phyloP scores from a whole-genome alignment of 2,797 vertebrate genomes.

The Lepus townsendii region DNA sequence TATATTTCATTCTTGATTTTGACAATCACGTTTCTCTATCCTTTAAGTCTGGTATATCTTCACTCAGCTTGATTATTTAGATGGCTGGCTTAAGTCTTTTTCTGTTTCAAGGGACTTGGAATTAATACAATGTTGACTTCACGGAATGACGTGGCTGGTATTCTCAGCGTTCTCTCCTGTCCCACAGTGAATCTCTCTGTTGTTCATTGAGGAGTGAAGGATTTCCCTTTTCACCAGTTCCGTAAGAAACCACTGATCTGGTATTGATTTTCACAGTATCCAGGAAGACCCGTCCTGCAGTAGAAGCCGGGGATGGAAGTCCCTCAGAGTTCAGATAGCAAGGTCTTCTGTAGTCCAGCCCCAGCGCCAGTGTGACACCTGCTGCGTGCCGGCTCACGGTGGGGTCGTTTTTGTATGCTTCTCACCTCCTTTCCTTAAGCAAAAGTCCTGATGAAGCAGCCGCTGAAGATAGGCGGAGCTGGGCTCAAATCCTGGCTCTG shows the following conservation, averaged over 20 bases:
- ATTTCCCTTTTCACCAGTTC: not conserved
- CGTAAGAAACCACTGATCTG: not conserved
- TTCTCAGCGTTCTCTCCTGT: not conserved
- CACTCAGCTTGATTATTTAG: not conserved
- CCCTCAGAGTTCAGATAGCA: not conserved
- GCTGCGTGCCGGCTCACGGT: too few species aligned
- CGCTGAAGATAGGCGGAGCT: not conserved
- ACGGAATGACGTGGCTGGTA: not conserved
- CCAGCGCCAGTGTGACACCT: too few species aligned
- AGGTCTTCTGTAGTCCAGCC: not conserved
- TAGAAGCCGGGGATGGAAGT: not conserved
- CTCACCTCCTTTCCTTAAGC: not conserved
- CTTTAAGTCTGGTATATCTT: slow-evolving; percentile 20
- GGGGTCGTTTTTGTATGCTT: not conserved
- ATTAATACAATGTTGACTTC: not conserved
- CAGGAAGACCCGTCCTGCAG: not conserved
- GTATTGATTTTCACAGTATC: not conserved
- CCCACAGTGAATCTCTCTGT: not conserved
- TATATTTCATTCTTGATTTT: not conserved
- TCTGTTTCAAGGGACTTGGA: not conserved
- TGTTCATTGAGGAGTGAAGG: not conserved
- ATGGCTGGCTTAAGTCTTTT: not conserved
- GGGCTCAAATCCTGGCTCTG: not conserved
- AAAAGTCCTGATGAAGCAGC: not conserved
- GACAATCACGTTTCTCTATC: not conserved